Base-by-base conservation (phyloP, 2,888 invertebrate genomes). In the Augochlorella aurata region DNA sequence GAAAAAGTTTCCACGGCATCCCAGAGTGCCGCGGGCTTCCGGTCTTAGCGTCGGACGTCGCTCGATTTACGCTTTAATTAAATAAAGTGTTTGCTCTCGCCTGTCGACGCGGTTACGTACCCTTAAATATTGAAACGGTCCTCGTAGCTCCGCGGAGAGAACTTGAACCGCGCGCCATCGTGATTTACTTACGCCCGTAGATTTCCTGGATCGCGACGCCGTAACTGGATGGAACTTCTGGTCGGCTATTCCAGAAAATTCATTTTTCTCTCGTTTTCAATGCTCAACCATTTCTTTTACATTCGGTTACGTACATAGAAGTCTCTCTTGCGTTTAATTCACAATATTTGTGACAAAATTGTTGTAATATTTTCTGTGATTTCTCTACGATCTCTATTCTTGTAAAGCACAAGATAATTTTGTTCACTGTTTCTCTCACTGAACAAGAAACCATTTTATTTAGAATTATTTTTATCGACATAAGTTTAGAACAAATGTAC, bases 1-100 rank as follows among this genome's bases (percentile, higher is more conserved):
- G 63, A 71, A 71, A 65, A 77, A 77, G 50, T 77, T 77, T 63
- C 77, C 61, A n/a, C 8, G 63, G 71, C 63, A 50, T 50, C 24
- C 65, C 18, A 18, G 63, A 65, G 49, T 21, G n/a, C 44, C 63
- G 18, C 44, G 49, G 38, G 50, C 21, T 77, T 65, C 63, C 61
- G 70, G 21, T 52, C 71, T n/a, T 63, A 21, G n/a, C 72, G 47
- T 49, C 29, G 47, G 24, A 44, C 70, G 70, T 58, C 45, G 58
- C 45, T 74, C 73, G 61, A 47, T 63, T 50, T 50, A 63, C 47
- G 65, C 44, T 65, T 65, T 21, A 65, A 65, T 74, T 49, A 65
- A 74, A 50, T 50, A 38, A 65, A 66, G 65, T 44, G 47, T 38
- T 63, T 61, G 69, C n/a, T 47, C 75, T 44, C 38, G n/a, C 47